Conservation (phyloP, 1,140 invertebrate genomes). For the Mamestra configurata region DNA sequence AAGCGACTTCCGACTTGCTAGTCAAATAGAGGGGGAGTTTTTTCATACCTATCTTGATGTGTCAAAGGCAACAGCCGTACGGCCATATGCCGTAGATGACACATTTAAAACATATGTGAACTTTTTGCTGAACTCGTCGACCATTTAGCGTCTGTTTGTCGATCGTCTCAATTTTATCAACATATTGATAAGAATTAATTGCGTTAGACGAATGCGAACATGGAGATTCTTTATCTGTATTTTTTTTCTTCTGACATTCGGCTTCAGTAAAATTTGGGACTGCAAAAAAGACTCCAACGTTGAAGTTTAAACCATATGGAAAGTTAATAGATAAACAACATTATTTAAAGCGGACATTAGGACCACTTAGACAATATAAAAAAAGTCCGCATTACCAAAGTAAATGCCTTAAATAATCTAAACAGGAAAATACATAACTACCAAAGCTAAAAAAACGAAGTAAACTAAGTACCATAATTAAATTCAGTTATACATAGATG, state of each 20-base stretch:
- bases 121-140: constrained; percentile 62
- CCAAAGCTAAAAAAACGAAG: constrained; percentile 1
- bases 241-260: constrained; percentile 48
- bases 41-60: constrained; percentile 60
- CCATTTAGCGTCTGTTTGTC: constrained; percentile 50
- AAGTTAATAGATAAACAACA: too few relatives aligned
- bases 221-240: constrained; percentile 59
- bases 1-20: constrained; percentile 69
- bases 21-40: constrained; percentile 67
- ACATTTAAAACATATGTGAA: constrained; percentile 72
- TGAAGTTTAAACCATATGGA: too few relatives aligned
- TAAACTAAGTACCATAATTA: constrained; percentile 35
- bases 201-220: constrained; percentile 46
- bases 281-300: too few relatives aligned
- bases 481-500: constrained; percentile 61
- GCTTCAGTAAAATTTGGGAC: neutral
- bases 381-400: neutral
- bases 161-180: constrained; percentile 55
- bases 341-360: neutral
- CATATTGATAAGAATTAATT: constrained; percentile 54
- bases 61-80: constrained; percentile 52
- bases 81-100: constrained; percentile 76
- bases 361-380: neutral
- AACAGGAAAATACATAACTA: neutral
- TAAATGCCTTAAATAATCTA: neutral